Evolutionary conservation across 2,888 invertebrate species (phyloP).

Genomic region (Tupiocoris notatus): DNA sequence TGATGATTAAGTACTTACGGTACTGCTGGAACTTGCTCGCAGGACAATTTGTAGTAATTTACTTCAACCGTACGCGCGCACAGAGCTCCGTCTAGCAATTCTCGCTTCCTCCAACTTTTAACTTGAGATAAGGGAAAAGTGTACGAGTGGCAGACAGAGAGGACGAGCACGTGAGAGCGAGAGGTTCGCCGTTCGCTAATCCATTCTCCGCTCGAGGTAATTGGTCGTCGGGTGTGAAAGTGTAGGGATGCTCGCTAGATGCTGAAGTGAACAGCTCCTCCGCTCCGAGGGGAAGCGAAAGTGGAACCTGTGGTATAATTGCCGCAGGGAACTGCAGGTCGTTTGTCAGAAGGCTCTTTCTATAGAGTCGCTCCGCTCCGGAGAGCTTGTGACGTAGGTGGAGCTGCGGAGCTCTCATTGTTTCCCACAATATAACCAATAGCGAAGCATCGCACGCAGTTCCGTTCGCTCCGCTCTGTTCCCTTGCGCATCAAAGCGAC

Average conservation of each 20-base stretch:
- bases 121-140: neutral
- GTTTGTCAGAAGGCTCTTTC: slow-evolving; percentile 6
- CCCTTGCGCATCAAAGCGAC: too few relatives aligned
- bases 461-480: too few relatives aligned
- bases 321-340: slow-evolving; percentile 5
- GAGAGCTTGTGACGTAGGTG: neutral
- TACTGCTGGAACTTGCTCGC: too few relatives aligned
- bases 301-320: slow-evolving; percentile 1
- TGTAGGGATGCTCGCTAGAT: neutral
- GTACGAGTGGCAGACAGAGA: too few relatives aligned
- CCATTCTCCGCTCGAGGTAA: neutral
- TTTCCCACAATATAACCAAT: neutral
- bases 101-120: neutral
- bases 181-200: neutral
- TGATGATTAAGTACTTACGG: too few relatives aligned
- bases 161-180: neutral
- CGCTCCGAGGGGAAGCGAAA: neutral
- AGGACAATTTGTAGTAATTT: too few relatives aligned
- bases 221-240: neutral
- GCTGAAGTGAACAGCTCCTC: neutral
- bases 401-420: neutral
- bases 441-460: neutral
- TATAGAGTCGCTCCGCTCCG: neutral
- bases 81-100: neutral
- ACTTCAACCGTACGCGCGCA: neutral